Base-by-base conservation (phyloP, 2,797 vertebrate species). In the Mergus octosetaceus region DNA sequence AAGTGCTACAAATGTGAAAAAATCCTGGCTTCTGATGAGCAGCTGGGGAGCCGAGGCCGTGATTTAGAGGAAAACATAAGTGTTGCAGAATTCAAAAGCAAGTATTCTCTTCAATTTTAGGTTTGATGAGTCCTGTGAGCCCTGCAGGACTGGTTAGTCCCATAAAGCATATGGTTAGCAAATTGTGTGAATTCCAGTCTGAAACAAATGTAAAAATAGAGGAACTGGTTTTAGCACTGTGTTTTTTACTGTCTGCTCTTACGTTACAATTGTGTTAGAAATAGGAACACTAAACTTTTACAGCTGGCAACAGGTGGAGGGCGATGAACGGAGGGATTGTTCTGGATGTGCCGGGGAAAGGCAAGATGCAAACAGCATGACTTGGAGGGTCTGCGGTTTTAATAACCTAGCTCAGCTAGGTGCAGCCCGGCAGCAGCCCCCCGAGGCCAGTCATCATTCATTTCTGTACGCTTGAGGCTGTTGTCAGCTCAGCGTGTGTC, bases 401-500 rank as follows among this genome's bases (percentile, higher is more conserved):
- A 85, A 53, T 7, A 24, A 54, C 13, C 1, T 20, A 72, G 58
- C n/a, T 88, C 36, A 14, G 41, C 58, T 34, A 57, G 64, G 72
- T 49, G 39, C 65, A 53, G 64, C 49, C 70, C 30, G 47, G 79
- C 70, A 85, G 71, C 68, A 49, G n/a, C 7, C 19, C 36, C 10
- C 64, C 27, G 8, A 0, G 1, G 36, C 36, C 83, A 76, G 64
- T 32, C 64, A 25, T 66, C 32, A 30, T 56, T 87, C 60, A 89
- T 68, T 95, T 87, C 68, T 49, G 24, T 36, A 16, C 13, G 2
- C n/a, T 53, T 5, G 9, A 70, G 56, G 16, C 77, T 94, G 65
- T 78, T 68, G 5, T 38, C 0, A 0, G 65, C 73, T 88, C 0
- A 0, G 4, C 0, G 0, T 18, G 13, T 0, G 0, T 75, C 54